Conservation (phyloP, 2,113 vertebrate species). For the Pseudopipra pipra region DNA sequence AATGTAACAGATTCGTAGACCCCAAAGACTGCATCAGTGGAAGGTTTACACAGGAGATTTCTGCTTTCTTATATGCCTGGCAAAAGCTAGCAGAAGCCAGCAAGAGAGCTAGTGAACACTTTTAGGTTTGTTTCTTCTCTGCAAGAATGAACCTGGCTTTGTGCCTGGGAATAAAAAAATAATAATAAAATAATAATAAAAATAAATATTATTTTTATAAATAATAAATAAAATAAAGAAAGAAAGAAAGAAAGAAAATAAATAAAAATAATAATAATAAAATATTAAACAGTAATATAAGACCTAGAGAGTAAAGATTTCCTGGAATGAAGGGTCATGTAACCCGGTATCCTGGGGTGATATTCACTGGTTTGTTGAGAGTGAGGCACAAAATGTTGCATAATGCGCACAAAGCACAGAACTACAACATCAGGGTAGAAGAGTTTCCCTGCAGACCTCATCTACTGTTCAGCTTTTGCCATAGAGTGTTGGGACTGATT, state of each 20-base stretch:
- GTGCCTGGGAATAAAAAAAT: not conserved
- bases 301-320: not conserved
- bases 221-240: too few species aligned
- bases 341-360: not conserved
- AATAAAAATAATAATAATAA: not conserved
- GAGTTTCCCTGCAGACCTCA: not conserved
- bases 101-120: not conserved
- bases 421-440: not conserved
- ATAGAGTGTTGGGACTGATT: not conserved
- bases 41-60: not conserved
- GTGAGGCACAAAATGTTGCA: not conserved
- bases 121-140: not conserved
- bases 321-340: not conserved
- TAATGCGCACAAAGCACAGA: not conserved
- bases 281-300: not conserved
- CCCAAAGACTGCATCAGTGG: not conserved
- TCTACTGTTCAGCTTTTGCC: not conserved
- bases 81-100: not conserved
- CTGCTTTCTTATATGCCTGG: not conserved
- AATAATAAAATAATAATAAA: too few species aligned
- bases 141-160: accelerated
- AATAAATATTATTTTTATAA: too few species aligned
- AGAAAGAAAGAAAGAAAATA: too few species aligned
- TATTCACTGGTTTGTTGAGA: not conserved
- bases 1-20: not conserved